A percentile compares a stretch with the other conserved stretches of the same genome.
These are phyloP conservation scores for Theropithecus gelada DNA, from an alignment of 2,113 vertebrate genomes.

Conservation along the genomic window DNA sequence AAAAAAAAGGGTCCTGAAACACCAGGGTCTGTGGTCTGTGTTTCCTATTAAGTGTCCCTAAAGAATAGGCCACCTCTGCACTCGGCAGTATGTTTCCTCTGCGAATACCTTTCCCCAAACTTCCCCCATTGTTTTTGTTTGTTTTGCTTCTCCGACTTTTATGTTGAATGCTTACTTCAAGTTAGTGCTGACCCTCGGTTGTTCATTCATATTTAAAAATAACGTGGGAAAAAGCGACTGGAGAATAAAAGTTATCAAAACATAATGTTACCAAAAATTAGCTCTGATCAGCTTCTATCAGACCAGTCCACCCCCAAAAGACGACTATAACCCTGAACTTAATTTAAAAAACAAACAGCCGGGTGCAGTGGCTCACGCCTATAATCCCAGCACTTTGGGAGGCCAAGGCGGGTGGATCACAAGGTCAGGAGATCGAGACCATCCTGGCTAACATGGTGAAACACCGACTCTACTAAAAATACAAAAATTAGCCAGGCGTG, in stretches of 20 bases:
- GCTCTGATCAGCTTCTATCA: neutral
- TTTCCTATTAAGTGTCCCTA: neutral
- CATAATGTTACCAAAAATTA: neutral
- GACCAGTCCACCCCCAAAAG: neutral
- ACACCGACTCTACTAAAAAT: no score
- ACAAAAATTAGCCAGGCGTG: no score
- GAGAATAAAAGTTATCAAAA: neutral
- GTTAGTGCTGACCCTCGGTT: neutral
- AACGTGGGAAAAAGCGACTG: neutral
- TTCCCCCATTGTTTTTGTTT: neutral
- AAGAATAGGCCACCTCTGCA: neutral
- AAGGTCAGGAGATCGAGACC: no score
- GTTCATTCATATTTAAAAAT: constrained; percentile 5
- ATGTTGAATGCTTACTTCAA: neutral
- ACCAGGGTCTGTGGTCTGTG: neutral
- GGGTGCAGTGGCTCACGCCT: no score
- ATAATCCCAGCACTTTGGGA: no score
- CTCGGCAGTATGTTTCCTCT: neutral
- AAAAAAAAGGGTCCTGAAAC: neutral
- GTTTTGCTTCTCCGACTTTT: neutral
- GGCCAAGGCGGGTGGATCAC: no score
- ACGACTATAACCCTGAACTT: neutral
- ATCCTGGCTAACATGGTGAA: no score
- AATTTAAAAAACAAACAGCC: neutral
- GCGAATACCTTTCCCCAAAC: neutral